phyloP scores from a whole-genome alignment of 35 echinoderm and acorn worm species.

The Lytechinus variegatus region DNA sequence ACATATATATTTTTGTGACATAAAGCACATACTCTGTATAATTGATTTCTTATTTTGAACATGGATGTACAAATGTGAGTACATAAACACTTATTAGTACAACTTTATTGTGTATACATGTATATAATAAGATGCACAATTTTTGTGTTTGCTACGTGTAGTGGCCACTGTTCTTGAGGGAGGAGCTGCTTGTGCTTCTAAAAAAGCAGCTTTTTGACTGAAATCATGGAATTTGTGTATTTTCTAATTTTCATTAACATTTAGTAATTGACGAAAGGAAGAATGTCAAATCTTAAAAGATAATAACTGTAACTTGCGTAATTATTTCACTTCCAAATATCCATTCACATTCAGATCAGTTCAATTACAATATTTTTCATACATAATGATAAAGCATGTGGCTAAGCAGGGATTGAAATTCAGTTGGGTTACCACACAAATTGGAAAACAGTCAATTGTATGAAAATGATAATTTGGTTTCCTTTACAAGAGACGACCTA shows the following conservation, averaged over 20 bases:
- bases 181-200: background rate
- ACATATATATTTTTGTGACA: background rate
- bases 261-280: background rate
- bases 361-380: background rate
- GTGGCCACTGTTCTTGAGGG: background rate
- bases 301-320: background rate
- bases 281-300: background rate
- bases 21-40: constrained; percentile 12
- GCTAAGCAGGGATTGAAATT: background rate
- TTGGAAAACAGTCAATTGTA: background rate
- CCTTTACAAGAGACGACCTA: background rate
- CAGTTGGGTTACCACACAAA: background rate
- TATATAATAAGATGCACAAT: constrained; percentile 15
- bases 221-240: constrained; percentile 4
- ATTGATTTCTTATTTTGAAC: background rate
- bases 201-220: background rate
- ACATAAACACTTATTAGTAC: background rate
- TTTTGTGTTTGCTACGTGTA: background rate
- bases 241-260: background rate
- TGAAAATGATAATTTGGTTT: background rate
- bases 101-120: background rate
- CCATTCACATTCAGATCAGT: background rate
- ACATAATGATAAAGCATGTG: background rate
- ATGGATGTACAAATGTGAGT: background rate
- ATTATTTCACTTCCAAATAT: background rate